Conservation (phyloP, 2,113 vertebrate species). For the Rhipidura dahli region DNA sequence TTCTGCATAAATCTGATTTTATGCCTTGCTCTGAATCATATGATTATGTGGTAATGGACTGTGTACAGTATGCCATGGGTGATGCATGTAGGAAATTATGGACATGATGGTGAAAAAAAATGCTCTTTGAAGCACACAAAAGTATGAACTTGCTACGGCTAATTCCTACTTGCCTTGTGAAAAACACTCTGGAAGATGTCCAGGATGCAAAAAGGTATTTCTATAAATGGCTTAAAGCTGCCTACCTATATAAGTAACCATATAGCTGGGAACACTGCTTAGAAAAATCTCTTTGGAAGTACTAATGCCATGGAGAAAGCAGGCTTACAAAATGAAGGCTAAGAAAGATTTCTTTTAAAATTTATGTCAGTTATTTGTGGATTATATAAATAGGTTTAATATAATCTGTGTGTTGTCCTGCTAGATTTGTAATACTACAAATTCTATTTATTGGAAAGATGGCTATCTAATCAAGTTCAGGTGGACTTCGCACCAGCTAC, state of each 20-base stretch:
- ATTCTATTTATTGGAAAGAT: background rate
- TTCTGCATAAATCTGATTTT: background rate
- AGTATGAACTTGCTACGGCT: slow-evolving; percentile 21
- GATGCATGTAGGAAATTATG: slow-evolving; percentile 29
- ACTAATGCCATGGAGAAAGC: background rate
- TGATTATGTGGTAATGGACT: background rate
- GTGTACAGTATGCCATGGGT: background rate
- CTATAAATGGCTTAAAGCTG: background rate
- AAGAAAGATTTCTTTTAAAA: background rate
- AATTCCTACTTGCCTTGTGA: background rate
- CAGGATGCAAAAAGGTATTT: background rate
- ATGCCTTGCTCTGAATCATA: background rate
- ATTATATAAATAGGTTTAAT: background rate
- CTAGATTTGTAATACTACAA: background rate
- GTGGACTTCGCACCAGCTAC: background rate
- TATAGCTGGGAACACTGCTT: background rate
- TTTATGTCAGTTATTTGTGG: background rate
- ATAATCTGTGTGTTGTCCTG: background rate
- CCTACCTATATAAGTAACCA: background rate
- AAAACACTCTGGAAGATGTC: background rate
- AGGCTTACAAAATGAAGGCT: background rate
- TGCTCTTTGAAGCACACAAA: background rate
- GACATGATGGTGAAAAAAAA: slow-evolving; percentile 8
- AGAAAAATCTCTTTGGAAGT: background rate
- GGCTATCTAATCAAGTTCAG: background rate